Evolutionary conservation across 2,113 vertebrate species (phyloP).

Genomic region (Bos indicus): DNA sequence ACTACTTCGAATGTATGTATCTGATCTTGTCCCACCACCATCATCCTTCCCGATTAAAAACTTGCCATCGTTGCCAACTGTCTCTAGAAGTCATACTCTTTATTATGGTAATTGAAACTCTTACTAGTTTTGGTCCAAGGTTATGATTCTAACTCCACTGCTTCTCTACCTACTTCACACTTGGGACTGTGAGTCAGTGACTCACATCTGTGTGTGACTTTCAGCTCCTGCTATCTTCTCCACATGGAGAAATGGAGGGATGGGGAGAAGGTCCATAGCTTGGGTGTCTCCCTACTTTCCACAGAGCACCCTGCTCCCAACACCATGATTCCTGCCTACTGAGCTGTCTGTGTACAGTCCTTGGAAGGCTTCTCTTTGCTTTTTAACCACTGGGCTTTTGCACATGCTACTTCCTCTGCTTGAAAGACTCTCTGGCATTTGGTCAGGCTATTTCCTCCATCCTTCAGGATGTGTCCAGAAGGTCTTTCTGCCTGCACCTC

Average conservation of each 20-base stretch:
- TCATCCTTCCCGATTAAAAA: background rate
- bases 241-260: background rate
- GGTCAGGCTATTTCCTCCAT: background rate
- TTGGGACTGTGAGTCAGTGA: background rate
- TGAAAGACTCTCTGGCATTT: background rate
- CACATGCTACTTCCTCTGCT: background rate
- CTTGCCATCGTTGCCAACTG: background rate
- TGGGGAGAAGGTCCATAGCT: background rate
- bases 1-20: background rate
- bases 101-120: background rate
- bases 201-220: background rate
- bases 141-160: background rate
- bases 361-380: background rate
- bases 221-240: background rate
- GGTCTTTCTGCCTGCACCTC: background rate
- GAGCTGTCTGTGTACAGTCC: background rate
- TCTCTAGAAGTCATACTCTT: background rate
- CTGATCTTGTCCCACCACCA: background rate
- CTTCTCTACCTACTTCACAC: background rate
- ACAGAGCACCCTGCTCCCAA: background rate
- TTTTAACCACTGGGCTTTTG: background rate
- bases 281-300: background rate
- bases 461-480: background rate
- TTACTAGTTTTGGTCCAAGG: background rate
- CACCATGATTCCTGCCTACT: background rate